Base-by-base conservation (phyloP, 2,113 vertebrate genomes). In the Cyprinodon brontotheroides region DNA sequence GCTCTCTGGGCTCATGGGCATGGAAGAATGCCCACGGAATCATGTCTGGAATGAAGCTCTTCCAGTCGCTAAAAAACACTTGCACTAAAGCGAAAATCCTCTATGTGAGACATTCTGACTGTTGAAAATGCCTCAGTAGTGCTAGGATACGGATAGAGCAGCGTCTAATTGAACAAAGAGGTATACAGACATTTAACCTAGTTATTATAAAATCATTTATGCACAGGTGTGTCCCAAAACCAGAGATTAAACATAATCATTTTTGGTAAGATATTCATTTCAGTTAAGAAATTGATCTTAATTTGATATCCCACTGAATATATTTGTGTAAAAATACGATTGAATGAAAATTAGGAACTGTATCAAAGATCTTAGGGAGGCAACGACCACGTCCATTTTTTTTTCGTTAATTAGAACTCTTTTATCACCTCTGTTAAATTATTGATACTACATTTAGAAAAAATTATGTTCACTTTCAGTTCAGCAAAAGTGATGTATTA, bases 391-490 rank as follows among this genome's bases (percentile, higher is more conserved):
- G 7, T 57, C 50, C 50, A 57, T n/a, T n/a, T 39, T 38, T 10
- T 11, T 37, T 68, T 8, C 3, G 15, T 57, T 59, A 45, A 8
- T 64, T 70, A 10, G 20, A 81, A 69, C 64, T 63, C 57, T 22
- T 74, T 39, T 15, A 68, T 22, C 53, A 38, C 36, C 38, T 62
- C 43, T 65, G 4, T 69, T 61, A 69, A 50, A 75, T 85, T 83
- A 84, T 65, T 72, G 68, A 79, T 29, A 40, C 67, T 70, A 68
- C 53, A 74, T 68, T 17, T 67, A 47, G 61, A 17, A 70, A 71
- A 64, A 75, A 78, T 79, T 78, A 22, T 80, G 67, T 71, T 79
- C 48, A 71, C 37, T 70, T 83, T 29, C 63, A 73, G 65, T 66
- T 61, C 36, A 77, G 73, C 36, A 45, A 43, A 70, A 61, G n/a